These are phyloP conservation scores for Bubalus kerabau DNA, from an alignment of 2,113 vertebrate species.

Conservation along the genomic window DNA sequence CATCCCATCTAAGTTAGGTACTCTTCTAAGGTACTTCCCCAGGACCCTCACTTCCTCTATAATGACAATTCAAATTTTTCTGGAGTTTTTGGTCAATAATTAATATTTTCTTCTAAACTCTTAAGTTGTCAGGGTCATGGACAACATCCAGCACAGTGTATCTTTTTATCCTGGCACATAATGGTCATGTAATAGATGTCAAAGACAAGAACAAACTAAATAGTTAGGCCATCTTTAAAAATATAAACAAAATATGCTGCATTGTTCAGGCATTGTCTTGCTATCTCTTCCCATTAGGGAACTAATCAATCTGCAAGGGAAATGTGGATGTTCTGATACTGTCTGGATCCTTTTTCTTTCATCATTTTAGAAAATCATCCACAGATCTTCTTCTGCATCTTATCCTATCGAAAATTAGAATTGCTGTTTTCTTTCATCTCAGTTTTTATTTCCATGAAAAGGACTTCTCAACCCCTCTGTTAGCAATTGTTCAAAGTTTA, in stretches of 20 bases:
- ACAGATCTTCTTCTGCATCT: neutral
- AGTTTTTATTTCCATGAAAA: neutral
- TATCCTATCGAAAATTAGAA: neutral
- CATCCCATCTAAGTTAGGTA: neutral
- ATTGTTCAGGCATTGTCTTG: neutral
- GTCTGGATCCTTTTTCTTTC: neutral
- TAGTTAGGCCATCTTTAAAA: neutral
- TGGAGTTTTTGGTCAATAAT: neutral
- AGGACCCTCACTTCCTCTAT: neutral
- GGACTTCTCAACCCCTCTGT: neutral
- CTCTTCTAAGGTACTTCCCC: neutral
- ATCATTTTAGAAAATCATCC: neutral
- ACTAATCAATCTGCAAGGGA: neutral
- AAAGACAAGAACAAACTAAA: neutral
- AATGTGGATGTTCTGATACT: neutral
- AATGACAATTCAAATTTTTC: neutral
- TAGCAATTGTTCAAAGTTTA: neutral
- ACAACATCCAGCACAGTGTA: neutral
- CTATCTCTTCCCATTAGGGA: neutral
- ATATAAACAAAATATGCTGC: neutral
- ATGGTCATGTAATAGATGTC: neutral
- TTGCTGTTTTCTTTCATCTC: neutral
- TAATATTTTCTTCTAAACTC: neutral
- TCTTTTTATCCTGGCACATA: neutral
- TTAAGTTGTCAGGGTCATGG: neutral